Percentiles rank a stretch among this genome's conserved stretches.
Evolutionary conservation across 2,113 vertebrate genomes (phyloP).

Genomic region (Triplophysa tibetana): DNA sequence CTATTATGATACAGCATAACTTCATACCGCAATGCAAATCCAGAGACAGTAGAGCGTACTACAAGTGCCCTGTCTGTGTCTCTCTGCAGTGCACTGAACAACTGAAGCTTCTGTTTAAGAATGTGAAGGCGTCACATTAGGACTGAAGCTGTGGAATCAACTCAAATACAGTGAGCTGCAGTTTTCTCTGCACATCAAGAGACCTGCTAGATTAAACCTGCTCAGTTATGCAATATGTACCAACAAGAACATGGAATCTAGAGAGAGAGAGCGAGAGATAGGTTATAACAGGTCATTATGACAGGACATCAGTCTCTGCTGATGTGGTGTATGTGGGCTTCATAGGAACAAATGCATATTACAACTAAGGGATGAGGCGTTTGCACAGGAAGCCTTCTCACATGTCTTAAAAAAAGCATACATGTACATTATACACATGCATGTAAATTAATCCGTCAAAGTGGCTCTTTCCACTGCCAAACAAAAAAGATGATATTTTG

Average conservation of each 20-base stretch:
- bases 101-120: not conserved
- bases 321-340: not conserved
- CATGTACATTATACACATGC: no score
- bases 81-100: not conserved
- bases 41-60: not conserved
- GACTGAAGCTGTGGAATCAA: not conserved
- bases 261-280: not conserved
- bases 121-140: not conserved
- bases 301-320: conserved; percentile 14
- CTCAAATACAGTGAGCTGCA: not conserved
- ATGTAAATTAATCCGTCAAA: no score
- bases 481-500: no score
- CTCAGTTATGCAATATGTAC: conserved; percentile 32
- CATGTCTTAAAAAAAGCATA: no score
- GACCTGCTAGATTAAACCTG: conserved; percentile 25
- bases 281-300: conserved; percentile 8
- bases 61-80: not conserved
- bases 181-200: not conserved
- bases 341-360: not conserved
- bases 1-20: not conserved
- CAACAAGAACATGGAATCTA: not conserved
- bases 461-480: no score
- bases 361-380: not conserved
- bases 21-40: not conserved
- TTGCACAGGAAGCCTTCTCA: no score